phyloP scores from a whole-genome alignment of 2,888 invertebrate species.

The Limnephilus rhombicus region DNA sequence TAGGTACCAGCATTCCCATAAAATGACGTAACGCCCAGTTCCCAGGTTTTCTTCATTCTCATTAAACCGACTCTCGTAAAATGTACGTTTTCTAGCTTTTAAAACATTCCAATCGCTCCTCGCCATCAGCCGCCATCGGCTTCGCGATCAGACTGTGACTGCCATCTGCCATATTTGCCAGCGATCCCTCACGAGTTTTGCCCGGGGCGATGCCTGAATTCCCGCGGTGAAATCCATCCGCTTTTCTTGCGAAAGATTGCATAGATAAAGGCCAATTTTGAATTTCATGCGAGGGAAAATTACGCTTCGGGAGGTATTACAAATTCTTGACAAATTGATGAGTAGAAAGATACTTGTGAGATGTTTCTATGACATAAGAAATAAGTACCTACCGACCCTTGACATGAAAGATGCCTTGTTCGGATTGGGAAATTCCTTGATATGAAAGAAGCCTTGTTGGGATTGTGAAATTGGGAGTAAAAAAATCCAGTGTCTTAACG shows the following conservation, averaged over 20 bases:
- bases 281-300: slow-evolving; percentile 5
- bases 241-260: slow-evolving; percentile 29
- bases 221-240: slow-evolving; percentile 26
- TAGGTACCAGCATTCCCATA: neutral
- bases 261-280: slow-evolving; percentile 6
- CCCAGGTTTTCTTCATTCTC: slow-evolving; percentile 37
- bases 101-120: slow-evolving; percentile 25
- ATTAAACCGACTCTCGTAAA: neutral
- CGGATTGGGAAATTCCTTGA: no score
- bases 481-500: no score
- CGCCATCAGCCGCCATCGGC: neutral
- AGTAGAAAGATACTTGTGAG: neutral
- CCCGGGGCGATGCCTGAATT: slow-evolving; percentile 33
- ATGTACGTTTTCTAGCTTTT: slow-evolving; percentile 3
- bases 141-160: slow-evolving; percentile 27
- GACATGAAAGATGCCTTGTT: neutral
- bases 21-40: slow-evolving; percentile 15
- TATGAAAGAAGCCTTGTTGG: neutral
- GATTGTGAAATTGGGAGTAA: no score
- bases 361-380: neutral
- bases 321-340: neutral
- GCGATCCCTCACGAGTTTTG: slow-evolving; percentile 11
- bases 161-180: neutral
- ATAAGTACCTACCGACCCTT: neutral
- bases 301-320: neutral